Evolutionary conservation across 92 coral and sea anemone species (phyloP).

Genomic region (Meandrina meandrites): DNA sequence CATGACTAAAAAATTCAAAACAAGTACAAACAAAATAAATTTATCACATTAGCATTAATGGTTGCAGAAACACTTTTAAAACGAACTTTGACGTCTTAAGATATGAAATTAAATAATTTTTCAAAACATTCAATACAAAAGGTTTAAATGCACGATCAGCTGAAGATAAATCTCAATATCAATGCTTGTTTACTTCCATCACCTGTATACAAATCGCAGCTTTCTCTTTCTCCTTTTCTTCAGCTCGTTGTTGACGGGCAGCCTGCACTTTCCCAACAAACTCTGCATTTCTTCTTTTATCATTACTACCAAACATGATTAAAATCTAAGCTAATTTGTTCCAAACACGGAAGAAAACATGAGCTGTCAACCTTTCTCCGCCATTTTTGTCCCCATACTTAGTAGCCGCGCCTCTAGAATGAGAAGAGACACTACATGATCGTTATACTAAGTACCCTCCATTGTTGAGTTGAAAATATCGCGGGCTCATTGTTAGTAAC

Average conservation of each 20-base stretch:
- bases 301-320: conserved; percentile 74
- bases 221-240: conserved; percentile 84
- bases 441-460: not conserved
- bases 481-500: conserved; percentile 58
- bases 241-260: conserved; percentile 94
- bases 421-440: not conserved
- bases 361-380: conserved; percentile 6
- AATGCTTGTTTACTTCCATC: not conserved
- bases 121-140: not conserved
- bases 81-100: not conserved
- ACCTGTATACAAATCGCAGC: conserved; percentile 93
- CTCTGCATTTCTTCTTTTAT: conserved; percentile 63
- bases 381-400: conserved; percentile 38
- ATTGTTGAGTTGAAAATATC: conserved; percentile 4
- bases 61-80: not conserved
- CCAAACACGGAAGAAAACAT: not conserved
- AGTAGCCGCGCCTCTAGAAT: conserved; percentile 56
- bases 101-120: not conserved
- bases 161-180: not conserved
- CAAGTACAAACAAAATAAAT: not conserved
- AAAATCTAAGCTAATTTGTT: not conserved
- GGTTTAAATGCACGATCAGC: not conserved
- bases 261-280: conserved; percentile 92
- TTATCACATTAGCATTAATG: too few species aligned
- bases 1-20: conserved; percentile 59